Percentiles rank a stretch among this genome's conserved stretches.
These are phyloP conservation scores for Metopolophium dirhodum DNA, from an alignment of 1,140 invertebrate species.

Conservation along the genomic window DNA sequence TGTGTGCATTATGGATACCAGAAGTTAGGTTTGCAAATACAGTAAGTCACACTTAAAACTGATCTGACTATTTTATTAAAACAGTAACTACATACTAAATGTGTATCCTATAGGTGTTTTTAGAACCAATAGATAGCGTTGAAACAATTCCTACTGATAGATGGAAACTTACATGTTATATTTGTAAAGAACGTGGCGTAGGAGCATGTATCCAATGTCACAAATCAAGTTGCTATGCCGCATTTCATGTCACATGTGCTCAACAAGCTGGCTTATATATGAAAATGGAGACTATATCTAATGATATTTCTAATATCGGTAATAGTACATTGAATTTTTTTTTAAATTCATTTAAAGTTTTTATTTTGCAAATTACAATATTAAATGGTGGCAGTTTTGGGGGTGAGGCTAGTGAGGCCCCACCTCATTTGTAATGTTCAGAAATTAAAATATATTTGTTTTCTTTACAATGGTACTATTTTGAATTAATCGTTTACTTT, in stretches of 20 bases:
- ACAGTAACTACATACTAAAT: background rate
- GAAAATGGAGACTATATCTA: conserved; percentile 93
- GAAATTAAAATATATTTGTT: too few relatives aligned
- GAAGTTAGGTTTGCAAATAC: conserved; percentile 98
- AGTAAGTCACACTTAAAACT: conserved; percentile 63
- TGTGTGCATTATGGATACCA: conserved; percentile 98
- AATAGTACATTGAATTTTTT: background rate
- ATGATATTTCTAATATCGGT: conserved; percentile 62
- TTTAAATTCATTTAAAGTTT: background rate
- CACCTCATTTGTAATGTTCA: too few relatives aligned
- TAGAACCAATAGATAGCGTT: conserved; percentile 97
- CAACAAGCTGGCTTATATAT: conserved; percentile 94
- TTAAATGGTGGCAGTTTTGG: too few relatives aligned
- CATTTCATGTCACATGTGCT: conserved; percentile 98
- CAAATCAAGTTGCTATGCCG: conserved; percentile 93
- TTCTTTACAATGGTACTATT: too few relatives aligned
- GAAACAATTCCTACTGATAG: conserved; percentile 93
- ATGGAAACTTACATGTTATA: conserved; percentile 94
- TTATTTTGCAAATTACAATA: background rate
- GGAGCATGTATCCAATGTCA: conserved; percentile 99
- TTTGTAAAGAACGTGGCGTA: conserved; percentile 91
- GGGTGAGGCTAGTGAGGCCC: too few relatives aligned
- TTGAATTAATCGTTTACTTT: too few relatives aligned
- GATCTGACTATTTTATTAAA: background rate
- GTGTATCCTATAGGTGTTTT: conserved; percentile 72